A percentile compares a stretch with the other conserved stretches of the same genome.
Conservation (phyloP, 2,797 vertebrate species). For the Ptychadena robeensis region DNA sequence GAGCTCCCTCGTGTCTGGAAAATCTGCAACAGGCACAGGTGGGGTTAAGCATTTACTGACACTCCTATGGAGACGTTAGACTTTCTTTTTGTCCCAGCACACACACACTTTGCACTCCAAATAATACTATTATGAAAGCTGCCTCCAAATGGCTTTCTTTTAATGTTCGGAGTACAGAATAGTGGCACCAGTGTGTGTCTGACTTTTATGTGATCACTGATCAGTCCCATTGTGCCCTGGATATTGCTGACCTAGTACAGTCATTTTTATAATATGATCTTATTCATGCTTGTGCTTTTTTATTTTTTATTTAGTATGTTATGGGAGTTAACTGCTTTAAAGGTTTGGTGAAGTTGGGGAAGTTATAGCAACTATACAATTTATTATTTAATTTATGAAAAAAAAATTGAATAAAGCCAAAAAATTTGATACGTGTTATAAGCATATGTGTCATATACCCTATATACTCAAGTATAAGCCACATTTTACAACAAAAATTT, state of each 20-base stretch:
- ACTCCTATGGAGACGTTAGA: background rate
- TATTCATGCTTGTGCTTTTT: no score
- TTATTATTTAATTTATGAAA: no score
- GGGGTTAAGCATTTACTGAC: background rate
- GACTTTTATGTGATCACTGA: background rate
- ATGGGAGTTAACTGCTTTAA: no score
- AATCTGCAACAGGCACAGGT: background rate
- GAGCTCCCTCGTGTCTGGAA: background rate
- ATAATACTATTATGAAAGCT: background rate
- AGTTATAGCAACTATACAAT: no score
- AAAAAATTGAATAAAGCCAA: no score
- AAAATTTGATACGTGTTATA: no score
- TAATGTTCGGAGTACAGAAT: conserved; percentile 1
- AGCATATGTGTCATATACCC: no score
- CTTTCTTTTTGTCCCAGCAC: no score
- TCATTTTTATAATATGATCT: background rate
- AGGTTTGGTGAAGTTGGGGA: no score
- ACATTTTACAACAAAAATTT: no score
- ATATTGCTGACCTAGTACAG: background rate
- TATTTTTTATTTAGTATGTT: no score
- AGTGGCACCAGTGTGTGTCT: conserved; percentile 12
- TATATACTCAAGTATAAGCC: no score
- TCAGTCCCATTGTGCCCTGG: conserved; percentile 1
- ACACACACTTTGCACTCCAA: background rate
- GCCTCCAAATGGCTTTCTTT: background rate